Percentiles rank a stretch among this genome's conserved stretches.
Conservation (phyloP, 1,140 invertebrate genomes). For the Drosophila obscura region DNA sequence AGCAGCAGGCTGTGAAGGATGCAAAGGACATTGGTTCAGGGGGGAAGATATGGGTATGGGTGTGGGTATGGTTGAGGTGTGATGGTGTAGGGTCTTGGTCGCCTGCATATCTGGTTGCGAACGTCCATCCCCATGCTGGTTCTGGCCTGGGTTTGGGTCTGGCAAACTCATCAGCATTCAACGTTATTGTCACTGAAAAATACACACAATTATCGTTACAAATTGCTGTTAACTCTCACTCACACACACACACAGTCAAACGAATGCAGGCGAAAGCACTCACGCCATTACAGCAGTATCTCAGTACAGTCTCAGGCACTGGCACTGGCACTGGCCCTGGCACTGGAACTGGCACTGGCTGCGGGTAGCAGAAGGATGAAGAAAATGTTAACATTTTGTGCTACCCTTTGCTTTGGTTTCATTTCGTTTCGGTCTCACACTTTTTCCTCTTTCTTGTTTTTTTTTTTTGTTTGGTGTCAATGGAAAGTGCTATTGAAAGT, state of each 20-base stretch:
- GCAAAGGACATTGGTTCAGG: too few relatives aligned
- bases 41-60: too few relatives aligned
- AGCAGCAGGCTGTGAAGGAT: too few relatives aligned
- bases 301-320: not conserved
- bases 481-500: slow-evolving; percentile 72
- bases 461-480: slow-evolving; percentile 58
- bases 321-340: not conserved
- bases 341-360: not conserved
- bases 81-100: not conserved
- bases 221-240: slow-evolving; percentile 75
- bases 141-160: slow-evolving; percentile 3
- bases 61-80: too few relatives aligned
- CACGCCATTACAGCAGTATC: not conserved
- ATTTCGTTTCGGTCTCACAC: slow-evolving; percentile 11
- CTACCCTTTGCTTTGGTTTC: slow-evolving; percentile 26
- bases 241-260: not conserved
- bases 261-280: not conserved
- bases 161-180: slow-evolving; percentile 76
- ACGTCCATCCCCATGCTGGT: slow-evolving; percentile 45
- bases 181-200: slow-evolving; percentile 78
- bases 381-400: slow-evolving; percentile 58
- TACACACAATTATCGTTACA: slow-evolving; percentile 78
- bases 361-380: not conserved
- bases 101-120: slow-evolving; percentile 41
- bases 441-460: slow-evolving; percentile 20